Evolutionary conservation across 1,140 invertebrate genomes (phyloP).

Genomic region (Contarinia nasturtii): DNA sequence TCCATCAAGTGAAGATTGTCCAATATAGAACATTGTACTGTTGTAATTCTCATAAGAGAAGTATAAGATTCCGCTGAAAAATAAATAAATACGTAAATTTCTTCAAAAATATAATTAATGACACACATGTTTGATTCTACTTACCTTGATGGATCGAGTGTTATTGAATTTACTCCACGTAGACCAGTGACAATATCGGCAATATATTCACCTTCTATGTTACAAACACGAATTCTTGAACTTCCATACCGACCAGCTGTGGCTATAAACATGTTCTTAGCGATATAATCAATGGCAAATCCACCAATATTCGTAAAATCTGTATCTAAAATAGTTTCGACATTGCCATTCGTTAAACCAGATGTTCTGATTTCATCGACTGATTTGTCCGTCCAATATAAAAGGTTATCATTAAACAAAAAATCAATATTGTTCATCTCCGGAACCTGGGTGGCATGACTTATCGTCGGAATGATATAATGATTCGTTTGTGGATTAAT

Average conservation of each 20-base stretch:
- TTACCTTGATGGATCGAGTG: conserved; percentile 39
- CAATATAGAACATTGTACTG: conserved; percentile 28
- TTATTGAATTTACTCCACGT: conserved; percentile 30
- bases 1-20: conserved; percentile 47
- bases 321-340: conserved; percentile 52
- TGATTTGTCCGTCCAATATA: conserved; percentile 65
- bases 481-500: conserved; percentile 58
- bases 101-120: too few species aligned
- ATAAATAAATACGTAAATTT: too few species aligned
- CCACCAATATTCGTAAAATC: conserved; percentile 39
- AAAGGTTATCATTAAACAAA: conserved; percentile 33
- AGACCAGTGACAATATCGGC: conserved; percentile 23
- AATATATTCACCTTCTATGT: conserved; percentile 51
- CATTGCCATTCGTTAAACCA: conserved; percentile 39
- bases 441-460: conserved; percentile 34
- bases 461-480: conserved; percentile 59
- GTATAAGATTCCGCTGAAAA: conserved; percentile 37
- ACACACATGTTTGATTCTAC: too few species aligned
- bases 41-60: conserved; percentile 29
- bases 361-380: conserved; percentile 52
- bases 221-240: conserved; percentile 30
- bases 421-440: conserved; percentile 49
- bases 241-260: conserved; percentile 21
- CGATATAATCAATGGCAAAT: conserved; percentile 19
- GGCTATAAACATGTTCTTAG: conserved; percentile 48